phyloP scores from a whole-genome alignment of 2,113 vertebrate genomes.

The Opisthocomus hoazin region DNA sequence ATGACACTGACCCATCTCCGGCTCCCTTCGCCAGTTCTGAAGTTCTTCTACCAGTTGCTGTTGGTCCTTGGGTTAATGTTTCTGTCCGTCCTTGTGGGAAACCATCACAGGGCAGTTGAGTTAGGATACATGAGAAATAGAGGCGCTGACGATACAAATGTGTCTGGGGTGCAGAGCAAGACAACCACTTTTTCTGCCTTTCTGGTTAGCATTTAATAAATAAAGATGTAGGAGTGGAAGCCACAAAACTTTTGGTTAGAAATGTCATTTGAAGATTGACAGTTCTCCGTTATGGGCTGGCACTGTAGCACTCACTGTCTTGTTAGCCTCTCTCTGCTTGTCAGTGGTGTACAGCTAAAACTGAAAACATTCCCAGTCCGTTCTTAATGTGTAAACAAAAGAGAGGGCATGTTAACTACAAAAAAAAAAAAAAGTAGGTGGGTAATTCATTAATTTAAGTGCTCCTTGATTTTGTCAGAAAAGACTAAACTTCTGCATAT shows the following conservation, averaged over 20 bases:
- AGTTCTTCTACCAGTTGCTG: neutral
- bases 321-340: neutral
- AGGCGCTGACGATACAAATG: rapidly evolving
- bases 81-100: neutral
- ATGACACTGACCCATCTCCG: neutral
- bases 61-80: neutral
- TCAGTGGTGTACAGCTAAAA: neutral
- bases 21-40: neutral
- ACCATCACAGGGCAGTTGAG: neutral
- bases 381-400: neutral
- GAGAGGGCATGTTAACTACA: neutral
- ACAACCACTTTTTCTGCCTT: neutral
- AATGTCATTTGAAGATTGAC: neutral
- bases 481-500: neutral
- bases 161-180: neutral
- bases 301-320: neutral
- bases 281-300: neutral
- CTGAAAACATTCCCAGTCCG: neutral
- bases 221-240: neutral
- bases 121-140: neutral
- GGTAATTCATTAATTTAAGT: neutral
- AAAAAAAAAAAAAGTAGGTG: neutral
- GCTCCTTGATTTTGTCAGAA: neutral
- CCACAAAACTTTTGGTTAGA: neutral
- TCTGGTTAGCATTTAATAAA: neutral